These are phyloP conservation scores for Melanostoma mellinum DNA, from an alignment of 2,888 invertebrate species.

Conservation along the genomic window DNA sequence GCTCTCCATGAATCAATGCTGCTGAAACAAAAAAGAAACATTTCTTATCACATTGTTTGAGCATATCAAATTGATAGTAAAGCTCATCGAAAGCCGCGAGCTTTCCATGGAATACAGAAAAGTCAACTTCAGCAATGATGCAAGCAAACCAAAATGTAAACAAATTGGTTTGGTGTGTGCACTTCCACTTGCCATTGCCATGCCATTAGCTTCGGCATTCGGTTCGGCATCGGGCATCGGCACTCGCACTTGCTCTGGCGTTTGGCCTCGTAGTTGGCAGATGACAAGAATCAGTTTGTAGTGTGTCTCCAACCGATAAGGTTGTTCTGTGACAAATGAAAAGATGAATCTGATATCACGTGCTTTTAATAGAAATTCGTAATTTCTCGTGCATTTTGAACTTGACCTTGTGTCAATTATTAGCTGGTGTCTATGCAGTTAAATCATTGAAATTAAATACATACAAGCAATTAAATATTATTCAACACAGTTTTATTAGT, in stretches of 20 bases:
- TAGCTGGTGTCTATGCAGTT: constrained; percentile 5
- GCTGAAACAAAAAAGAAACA: too few species aligned
- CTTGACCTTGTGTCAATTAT: constrained; percentile 39
- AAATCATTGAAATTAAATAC: constrained; percentile 12
- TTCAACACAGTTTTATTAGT: not conserved
- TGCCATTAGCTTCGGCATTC: not conserved
- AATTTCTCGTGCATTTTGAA: constrained; percentile 2
- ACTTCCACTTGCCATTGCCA: constrained; percentile 6
- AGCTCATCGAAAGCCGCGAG: constrained; percentile 29
- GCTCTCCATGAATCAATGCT: too few species aligned
- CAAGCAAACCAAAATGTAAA: constrained; percentile 41
- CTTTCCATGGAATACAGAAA: constrained; percentile 18
- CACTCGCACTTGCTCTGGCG: too few species aligned
- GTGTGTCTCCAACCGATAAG: not conserved
- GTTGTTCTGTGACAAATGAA: constrained; percentile 6
- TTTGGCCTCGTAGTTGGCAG: not conserved
- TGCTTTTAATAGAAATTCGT: constrained; percentile 23
- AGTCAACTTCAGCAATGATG: constrained; percentile 1
- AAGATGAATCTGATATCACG: constrained; percentile 18
- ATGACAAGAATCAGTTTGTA: constrained; percentile 26
- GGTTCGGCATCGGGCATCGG: too few species aligned
- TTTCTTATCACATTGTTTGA: not conserved
- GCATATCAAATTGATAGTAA: constrained; percentile 17
- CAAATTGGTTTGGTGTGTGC: constrained; percentile 22
- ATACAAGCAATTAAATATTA: constrained; percentile 3